Evolutionary conservation across 2,888 invertebrate species (phyloP), one percentile per base, ranked within the genome.

Genomic region (Tenthredo distinguenda): DNA sequence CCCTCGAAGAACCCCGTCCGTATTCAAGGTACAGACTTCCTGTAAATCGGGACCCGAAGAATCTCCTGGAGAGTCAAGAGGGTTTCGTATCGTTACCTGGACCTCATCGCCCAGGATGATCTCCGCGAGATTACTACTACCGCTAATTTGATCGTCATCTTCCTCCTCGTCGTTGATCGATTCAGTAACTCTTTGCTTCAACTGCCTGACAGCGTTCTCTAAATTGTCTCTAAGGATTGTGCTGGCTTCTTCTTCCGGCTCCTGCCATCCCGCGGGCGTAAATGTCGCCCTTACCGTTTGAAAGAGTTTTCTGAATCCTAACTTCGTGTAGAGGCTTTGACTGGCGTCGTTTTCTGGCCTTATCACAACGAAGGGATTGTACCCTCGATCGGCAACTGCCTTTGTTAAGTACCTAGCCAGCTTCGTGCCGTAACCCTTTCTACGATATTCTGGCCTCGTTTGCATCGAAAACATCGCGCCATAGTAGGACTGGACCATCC

Each of bases 401-500:
- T 94, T 94, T 65, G 94, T 94, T 90, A 95, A 91, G 91, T 94
- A 93, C 91, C 93, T 93, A 79, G 92, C 93, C 88, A 93, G 88
- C 87, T 91, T 92, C 81, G 92, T 93, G 65, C 93, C 93, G 88
- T 94, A 94, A 92, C 97, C 97, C 94, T 96, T 96, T 90, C 96
- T 95, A 87, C 97, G 95, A 93, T 96, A 96, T 93, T 97, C 96
- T 81, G 97, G 97, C 91, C 96, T 95, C 85, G 98, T 98, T 94
- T 98, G 97, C 98, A 98, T 98, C 82, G 97, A 97, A 94, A 98
- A 98, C 98, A 98, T 98, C 87, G 98, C 98, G 37, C 98, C 98
- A 93, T 98, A 98, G 94, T 98, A 98, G 31, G 97, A 97, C 93
- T 98, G 98, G 77, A 98, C 97, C 98, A 98, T 98, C 98, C 98